These are phyloP conservation scores for Ciconia maguari DNA, from an alignment of 2,113 vertebrate species.

Conservation along the genomic window DNA sequence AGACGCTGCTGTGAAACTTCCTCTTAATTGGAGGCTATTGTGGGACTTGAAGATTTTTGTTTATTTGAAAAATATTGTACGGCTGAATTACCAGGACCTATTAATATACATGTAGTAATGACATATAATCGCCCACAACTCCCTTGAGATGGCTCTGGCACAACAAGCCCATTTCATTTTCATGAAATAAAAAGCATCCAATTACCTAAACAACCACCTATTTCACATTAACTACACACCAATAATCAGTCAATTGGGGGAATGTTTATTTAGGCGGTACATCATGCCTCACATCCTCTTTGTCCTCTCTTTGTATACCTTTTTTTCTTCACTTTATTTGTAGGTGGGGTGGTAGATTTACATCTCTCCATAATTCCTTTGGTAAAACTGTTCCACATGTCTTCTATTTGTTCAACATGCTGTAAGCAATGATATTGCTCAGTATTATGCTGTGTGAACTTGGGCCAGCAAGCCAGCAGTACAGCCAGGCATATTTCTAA, in stretches of 20 bases:
- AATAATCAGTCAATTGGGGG: conserved; percentile 49
- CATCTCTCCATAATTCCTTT: not conserved
- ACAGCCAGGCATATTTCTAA: not conserved
- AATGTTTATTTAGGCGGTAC: conserved; percentile 1
- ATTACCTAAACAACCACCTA: conserved; percentile 70
- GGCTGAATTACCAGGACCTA: conserved; percentile 54
- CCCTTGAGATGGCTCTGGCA: conserved; percentile 46
- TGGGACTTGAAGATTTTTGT: conserved; percentile 64
- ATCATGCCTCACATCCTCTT: not conserved
- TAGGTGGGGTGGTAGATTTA: not conserved
- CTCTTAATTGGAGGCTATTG: conserved; percentile 53
- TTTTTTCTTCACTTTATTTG: not conserved
- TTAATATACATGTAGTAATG: conserved; percentile 63
- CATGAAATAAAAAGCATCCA: conserved; percentile 63
- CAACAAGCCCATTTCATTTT: conserved; percentile 54
- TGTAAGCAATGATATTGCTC: not conserved
- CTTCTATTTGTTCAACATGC: not conserved
- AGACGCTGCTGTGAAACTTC: conserved; percentile 47
- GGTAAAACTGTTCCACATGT: not conserved
- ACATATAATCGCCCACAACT: conserved; percentile 62
- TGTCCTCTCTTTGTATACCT: not conserved
- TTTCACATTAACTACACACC: conserved; percentile 68
- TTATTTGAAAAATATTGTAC: conserved; percentile 63
- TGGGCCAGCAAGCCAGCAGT: not conserved
- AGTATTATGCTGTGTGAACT: not conserved